These are phyloP conservation scores for Neocrepidodera transversa DNA, from an alignment of 2,888 invertebrate genomes.

Conservation along the genomic window DNA sequence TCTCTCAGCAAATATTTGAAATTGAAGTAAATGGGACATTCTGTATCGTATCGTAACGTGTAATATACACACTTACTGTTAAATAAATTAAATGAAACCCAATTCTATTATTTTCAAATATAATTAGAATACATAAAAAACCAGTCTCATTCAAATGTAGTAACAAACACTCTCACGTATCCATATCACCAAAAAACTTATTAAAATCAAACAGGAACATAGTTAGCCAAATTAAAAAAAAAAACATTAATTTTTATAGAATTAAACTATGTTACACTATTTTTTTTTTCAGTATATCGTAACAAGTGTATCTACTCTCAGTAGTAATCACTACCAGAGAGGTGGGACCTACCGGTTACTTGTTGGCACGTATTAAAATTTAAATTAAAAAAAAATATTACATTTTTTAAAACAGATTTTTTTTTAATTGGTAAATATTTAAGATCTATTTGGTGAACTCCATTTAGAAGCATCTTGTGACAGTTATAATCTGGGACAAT, in stretches of 20 bases:
- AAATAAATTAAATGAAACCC: background rate
- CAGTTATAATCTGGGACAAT: no score
- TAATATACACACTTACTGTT: background rate
- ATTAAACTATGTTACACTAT: slow-evolving; percentile 13
- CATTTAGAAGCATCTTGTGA: no score
- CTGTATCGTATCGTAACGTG: background rate
- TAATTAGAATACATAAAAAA: background rate
- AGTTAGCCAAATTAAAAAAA: slow-evolving; percentile 1
- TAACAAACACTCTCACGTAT: background rate
- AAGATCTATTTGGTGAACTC: no score
- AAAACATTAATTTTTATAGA: slow-evolving; percentile 6
- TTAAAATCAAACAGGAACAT: slow-evolving; percentile 4
- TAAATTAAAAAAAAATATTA: no score
- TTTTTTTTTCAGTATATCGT: slow-evolving; percentile 19
- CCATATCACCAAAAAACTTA: slow-evolving; percentile 3
- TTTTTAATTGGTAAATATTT: no score
- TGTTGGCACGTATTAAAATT: no score
- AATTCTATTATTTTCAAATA: background rate
- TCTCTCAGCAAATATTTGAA: background rate
- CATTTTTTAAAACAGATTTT: no score
- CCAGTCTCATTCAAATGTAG: background rate
- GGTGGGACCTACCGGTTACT: slow-evolving; percentile 7
- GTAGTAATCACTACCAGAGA: slow-evolving; percentile 16
- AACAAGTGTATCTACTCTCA: slow-evolving; percentile 32
- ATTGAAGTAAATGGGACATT: no score